These are phyloP conservation scores for Scaeva pyrastri DNA, from an alignment of 2,888 invertebrate species.

Conservation along the genomic window DNA sequence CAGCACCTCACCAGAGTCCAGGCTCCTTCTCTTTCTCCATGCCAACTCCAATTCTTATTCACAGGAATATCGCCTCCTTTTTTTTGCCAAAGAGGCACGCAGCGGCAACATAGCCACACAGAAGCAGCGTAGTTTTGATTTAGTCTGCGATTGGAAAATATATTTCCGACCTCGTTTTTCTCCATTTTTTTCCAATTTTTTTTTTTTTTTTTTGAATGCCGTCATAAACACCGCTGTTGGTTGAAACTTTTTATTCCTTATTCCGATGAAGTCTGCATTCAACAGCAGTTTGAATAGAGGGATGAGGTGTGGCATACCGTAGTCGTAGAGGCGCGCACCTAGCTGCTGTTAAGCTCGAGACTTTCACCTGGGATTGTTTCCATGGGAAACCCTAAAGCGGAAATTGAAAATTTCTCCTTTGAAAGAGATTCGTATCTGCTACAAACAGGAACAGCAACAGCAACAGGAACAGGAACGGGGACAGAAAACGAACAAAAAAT, in stretches of 20 bases:
- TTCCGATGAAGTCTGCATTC: slow-evolving; percentile 41
- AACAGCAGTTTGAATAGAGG: slow-evolving; percentile 32
- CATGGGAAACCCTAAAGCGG: slow-evolving; percentile 65
- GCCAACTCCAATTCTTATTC: slow-evolving; percentile 11
- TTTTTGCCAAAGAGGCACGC: slow-evolving; percentile 35
- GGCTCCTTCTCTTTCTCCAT: not conserved
- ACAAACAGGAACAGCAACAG: not conserved
- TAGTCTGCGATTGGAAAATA: slow-evolving; percentile 55
- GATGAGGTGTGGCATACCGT: slow-evolving; percentile 9
- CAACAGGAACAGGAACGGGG: not conserved
- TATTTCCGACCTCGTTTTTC: slow-evolving; percentile 51
- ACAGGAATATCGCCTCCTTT: slow-evolving; percentile 29
- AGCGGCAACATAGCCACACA: slow-evolving; percentile 11
- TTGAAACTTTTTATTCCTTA: slow-evolving; percentile 29
- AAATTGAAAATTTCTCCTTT: slow-evolving; percentile 79
- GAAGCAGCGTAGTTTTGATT: slow-evolving; percentile 48
- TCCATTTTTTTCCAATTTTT: not conserved
- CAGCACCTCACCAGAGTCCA: not conserved
- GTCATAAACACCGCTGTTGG: slow-evolving; percentile 55
- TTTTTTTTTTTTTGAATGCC: slow-evolving; percentile 7
- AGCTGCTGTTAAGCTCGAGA: not conserved
- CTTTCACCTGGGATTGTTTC: slow-evolving; percentile 44
- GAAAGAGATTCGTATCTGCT: slow-evolving; percentile 69
- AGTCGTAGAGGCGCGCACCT: too few species aligned
- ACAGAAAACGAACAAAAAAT: not conserved